These are phyloP conservation scores for Eumaeus atala DNA, from an alignment of 1,140 invertebrate species.

Conservation along the genomic window DNA sequence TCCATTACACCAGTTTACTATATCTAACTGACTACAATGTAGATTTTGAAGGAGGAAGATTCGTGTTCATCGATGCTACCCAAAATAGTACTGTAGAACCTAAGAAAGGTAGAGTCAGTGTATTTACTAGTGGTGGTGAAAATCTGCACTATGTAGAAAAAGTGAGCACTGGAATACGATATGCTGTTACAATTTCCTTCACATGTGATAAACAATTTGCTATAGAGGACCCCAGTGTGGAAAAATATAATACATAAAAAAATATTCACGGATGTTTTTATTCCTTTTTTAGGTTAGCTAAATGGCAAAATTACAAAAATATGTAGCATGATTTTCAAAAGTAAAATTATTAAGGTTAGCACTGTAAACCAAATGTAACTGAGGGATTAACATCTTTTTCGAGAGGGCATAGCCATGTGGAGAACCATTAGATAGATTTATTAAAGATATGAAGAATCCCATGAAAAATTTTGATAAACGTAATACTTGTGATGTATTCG, in stretches of 20 bases:
- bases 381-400: no score
- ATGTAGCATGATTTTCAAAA: no score
- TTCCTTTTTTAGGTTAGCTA: background rate
- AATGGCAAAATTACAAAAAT: no score
- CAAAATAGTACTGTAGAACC: constrained; percentile 85
- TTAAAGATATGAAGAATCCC: no score
- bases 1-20: constrained; percentile 89
- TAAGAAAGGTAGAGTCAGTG: constrained; percentile 83
- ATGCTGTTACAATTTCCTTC: constrained; percentile 89
- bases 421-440: no score
- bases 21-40: constrained; percentile 84
- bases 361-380: no score
- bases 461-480: no score
- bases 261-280: background rate
- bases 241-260: constrained; percentile 37
- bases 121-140: constrained; percentile 91
- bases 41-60: constrained; percentile 88
- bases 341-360: no score
- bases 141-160: constrained; percentile 89
- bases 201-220: constrained; percentile 83
- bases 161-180: constrained; percentile 82
- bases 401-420: no score
- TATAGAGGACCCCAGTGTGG: constrained; percentile 76
- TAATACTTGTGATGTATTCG: no score
- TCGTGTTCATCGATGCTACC: constrained; percentile 86